Evolutionary conservation across 2,888 invertebrate genomes (phyloP).

Genomic region (Nomada ruficornis): DNA sequence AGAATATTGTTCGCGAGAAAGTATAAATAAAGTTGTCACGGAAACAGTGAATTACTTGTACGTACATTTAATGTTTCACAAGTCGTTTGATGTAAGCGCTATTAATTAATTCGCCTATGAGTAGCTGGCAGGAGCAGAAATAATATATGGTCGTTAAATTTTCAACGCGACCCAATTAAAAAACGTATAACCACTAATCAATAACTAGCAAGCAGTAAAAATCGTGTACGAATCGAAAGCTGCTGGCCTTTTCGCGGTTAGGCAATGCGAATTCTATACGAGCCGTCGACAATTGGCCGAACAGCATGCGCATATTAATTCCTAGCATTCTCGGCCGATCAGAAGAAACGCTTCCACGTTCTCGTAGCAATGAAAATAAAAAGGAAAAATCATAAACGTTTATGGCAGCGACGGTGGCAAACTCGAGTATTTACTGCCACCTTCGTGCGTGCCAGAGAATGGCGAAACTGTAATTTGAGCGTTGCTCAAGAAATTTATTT

Average conservation of each 20-base stretch:
- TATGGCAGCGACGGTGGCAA: too few species aligned
- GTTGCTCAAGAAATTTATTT: constrained; percentile 8
- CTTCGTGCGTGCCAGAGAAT: background rate
- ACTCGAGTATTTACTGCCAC: background rate
- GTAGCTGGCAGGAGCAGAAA: background rate
- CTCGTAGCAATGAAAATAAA: background rate
- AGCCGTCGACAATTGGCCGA: background rate
- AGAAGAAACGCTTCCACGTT: background rate
- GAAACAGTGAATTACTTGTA: too few species aligned
- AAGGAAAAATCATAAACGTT: background rate
- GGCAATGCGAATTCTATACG: background rate
- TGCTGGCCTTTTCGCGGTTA: constrained; percentile 16
- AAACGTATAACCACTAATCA: background rate
- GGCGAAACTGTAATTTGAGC: background rate
- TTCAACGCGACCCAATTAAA: background rate
- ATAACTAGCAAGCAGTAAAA: background rate
- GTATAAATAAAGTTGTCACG: too few species aligned
- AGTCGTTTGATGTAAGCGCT: background rate
- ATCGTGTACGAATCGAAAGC: background rate
- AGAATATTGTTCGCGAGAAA: too few species aligned
- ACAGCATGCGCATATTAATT: background rate
- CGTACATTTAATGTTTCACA: too few species aligned
- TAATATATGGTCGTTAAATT: background rate
- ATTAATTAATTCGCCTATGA: background rate
- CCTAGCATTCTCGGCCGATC: background rate